Evolutionary conservation across 2,888 invertebrate species (phyloP).

Genomic region (Callimorpha dominula): DNA sequence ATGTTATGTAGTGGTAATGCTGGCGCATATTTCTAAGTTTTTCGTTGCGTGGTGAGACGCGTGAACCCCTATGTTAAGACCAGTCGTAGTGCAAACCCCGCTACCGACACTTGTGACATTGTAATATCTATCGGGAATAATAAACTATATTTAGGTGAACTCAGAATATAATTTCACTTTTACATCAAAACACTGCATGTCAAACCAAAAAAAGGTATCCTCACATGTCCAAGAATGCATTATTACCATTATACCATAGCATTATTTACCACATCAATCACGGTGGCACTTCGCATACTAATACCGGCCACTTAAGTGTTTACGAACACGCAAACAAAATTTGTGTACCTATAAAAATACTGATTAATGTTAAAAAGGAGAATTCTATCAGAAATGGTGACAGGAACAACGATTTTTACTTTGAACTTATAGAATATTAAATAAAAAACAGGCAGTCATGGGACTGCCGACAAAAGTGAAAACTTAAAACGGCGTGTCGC

Average conservation of each 20-base stretch:
- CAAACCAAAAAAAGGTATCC: not conserved
- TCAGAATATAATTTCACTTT: not conserved
- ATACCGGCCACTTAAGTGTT: constrained; percentile 19
- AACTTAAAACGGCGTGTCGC: too few species aligned
- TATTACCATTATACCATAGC: too few species aligned
- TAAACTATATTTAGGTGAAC: too few species aligned
- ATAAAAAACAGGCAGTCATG: too few species aligned
- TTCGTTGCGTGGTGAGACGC: too few species aligned
- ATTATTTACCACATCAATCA: constrained; percentile 41
- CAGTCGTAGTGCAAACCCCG: too few species aligned
- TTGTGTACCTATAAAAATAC: not conserved
- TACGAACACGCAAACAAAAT: constrained; percentile 28
- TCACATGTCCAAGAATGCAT: constrained; percentile 22
- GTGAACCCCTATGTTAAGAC: too few species aligned
- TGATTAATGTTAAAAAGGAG: not conserved
- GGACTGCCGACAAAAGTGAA: too few species aligned
- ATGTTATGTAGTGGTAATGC: too few species aligned
- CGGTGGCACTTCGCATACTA: constrained; percentile 35
- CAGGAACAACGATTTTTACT: not conserved
- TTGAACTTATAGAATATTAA: not conserved
- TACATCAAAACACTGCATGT: not conserved
- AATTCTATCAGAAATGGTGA: not conserved
- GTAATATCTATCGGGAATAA: too few species aligned
- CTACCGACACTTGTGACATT: too few species aligned
- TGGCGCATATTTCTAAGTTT: too few species aligned